Evolutionary conservation across 2,113 vertebrate species (phyloP).

Genomic region (Sarotherodon lohbergeri): DNA sequence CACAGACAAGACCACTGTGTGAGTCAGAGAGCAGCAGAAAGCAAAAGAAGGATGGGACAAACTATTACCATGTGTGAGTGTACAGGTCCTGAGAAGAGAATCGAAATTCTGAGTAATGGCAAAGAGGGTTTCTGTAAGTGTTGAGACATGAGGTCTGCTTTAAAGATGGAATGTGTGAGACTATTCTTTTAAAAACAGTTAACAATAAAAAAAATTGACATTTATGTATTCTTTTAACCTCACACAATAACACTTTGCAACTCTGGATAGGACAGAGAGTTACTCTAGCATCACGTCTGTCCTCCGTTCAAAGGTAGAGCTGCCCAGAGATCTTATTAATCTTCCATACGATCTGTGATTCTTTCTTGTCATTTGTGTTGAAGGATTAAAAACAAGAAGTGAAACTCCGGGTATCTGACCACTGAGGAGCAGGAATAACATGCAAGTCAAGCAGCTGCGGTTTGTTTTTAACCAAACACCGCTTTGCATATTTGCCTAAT

Average conservation of each 20-base stretch:
- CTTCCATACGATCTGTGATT: background rate
- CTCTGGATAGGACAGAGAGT: background rate
- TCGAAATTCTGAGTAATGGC: background rate
- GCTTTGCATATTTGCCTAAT: background rate
- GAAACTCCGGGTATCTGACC: background rate
- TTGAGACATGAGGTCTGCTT: background rate
- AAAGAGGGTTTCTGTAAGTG: background rate
- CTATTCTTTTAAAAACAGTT: background rate
- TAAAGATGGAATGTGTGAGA: background rate
- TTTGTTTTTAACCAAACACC: background rate
- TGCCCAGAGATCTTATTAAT: background rate
- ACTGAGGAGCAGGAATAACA: background rate
- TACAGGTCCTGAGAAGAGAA: background rate
- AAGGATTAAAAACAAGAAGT: background rate
- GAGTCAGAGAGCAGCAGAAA: background rate
- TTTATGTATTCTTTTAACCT: background rate
- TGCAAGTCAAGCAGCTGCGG: background rate
- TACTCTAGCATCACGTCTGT: background rate
- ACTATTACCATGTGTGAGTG: slow-evolving; percentile 32
- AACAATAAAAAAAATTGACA: rapidly evolving
- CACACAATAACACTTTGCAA: background rate
- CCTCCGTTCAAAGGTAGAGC: background rate
- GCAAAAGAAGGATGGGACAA: slow-evolving; percentile 8
- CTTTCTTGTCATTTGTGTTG: background rate
- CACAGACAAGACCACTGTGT: background rate